Evolutionary conservation across 2,888 invertebrate genomes (phyloP), one percentile per base, ranked within the genome.

Genomic region (Tenthredo notha): DNA sequence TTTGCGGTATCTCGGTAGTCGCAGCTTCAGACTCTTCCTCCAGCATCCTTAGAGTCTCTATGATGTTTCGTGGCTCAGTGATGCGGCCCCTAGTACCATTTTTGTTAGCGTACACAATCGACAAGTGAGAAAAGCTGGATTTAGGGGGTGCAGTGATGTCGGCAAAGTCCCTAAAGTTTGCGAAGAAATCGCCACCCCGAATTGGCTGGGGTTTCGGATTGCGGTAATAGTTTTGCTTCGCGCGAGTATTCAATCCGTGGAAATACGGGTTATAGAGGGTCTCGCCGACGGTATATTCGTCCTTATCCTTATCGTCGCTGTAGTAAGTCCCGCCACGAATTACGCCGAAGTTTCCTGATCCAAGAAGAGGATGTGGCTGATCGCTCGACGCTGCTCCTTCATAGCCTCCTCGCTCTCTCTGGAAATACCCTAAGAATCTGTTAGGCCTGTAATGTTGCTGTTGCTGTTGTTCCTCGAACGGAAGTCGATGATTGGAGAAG

Each of bases 141-240:
- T 97, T 97, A 0, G 97, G 95, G 0, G 97, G 97, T 3, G 97
- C 96, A 87, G 98, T 98, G 84, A 98, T 98, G 90, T 98, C 98
- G 0, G 98, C 98, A 90, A 98, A 98, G 92, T 98, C 98, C 90
- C 97, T 95, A 94, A 98, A 98, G 91, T 98, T 97, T 5, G 97
- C 97, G 91, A 98, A 98, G 91, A 98, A 98, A 90, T 98, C 97
- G 85, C 96, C 93, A 3, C 92, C 92, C 0, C 92, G 96, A 40
- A 97, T 96, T 88, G 96, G 96, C 82, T 97, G 96, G 5, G 96
- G 96, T 90, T 96, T 95, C 0, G 97, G 96, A 90, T 97, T 97
- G 0, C 95, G 95, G 43, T 95, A 94, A 87, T 95, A 95, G 0
- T 96, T 95, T 0, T 97, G 96, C 75, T 97, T 95, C 21, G 96